Conservation (phyloP, 2,797 vertebrate species). For the Spinibarbus caldwelli region DNA sequence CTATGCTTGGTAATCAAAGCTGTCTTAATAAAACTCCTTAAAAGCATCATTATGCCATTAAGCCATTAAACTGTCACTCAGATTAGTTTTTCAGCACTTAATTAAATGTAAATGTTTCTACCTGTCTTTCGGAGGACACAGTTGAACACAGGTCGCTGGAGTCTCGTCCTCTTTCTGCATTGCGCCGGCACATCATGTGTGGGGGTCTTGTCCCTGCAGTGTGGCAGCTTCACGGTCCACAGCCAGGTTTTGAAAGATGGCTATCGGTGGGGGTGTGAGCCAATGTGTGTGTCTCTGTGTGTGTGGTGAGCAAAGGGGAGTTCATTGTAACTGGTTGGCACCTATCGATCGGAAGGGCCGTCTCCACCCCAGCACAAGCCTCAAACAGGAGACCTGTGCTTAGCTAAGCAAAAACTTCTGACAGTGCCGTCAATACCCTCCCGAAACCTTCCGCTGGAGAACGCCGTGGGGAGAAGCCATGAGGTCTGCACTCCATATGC, state of each 20-base stretch:
- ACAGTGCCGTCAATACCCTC: conserved; percentile 54
- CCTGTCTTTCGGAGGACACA: conserved; percentile 50
- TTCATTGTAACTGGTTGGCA: conserved; percentile 47
- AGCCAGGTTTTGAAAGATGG: conserved; percentile 61
- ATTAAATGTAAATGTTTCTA: conserved; percentile 26
- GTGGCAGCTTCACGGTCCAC: conserved; percentile 56
- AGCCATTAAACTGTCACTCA: neutral
- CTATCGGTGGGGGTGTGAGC: conserved; percentile 39
- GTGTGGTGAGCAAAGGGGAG: conserved; percentile 39
- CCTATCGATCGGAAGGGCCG: conserved; percentile 52
- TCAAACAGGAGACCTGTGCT: conserved; percentile 54
- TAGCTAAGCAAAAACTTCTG: conserved; percentile 58
- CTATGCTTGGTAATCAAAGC: neutral
- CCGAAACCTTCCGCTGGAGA: conserved; percentile 19
- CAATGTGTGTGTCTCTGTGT: conserved; percentile 38
- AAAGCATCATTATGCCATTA: neutral
- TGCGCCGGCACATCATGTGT: conserved; percentile 59
- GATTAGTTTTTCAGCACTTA: neutral
- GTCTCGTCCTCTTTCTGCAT: conserved; percentile 58
- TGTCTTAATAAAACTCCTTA: neutral
- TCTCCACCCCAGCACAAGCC: conserved; percentile 44
- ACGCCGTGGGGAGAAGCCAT: conserved; percentile 19
- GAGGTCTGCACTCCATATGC: conserved; percentile 34
- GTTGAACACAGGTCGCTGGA: conserved; percentile 26
- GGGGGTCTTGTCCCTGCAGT: conserved; percentile 56